phyloP scores from a whole-genome alignment of 1,140 invertebrate genomes.

The Drosophila ohnishii region DNA sequence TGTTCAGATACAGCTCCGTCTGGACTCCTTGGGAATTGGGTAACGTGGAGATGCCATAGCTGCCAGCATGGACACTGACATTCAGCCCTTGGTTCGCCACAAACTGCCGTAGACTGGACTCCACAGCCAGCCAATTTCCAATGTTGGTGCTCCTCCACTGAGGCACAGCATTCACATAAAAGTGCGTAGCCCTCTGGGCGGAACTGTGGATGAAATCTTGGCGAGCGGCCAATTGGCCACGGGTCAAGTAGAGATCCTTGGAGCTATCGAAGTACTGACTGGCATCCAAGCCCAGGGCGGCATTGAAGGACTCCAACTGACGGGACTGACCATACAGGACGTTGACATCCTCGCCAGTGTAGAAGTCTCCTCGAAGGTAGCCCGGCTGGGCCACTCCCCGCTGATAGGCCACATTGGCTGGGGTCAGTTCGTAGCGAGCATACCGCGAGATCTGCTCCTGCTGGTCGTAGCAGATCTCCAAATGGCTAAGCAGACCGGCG shows the following conservation, averaged over 20 bases:
- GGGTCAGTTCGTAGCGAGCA: conserved; percentile 55
- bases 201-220: conserved; percentile 86
- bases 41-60: conserved; percentile 84
- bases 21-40: conserved; percentile 81
- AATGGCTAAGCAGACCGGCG: conserved; percentile 54
- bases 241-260: conserved; percentile 82
- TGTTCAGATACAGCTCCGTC: conserved; percentile 83
- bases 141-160: conserved; percentile 87
- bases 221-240: conserved; percentile 87
- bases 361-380: conserved; percentile 64
- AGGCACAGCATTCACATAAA: conserved; percentile 86
- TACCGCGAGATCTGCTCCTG: conserved; percentile 58
- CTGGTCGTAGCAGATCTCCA: conserved; percentile 67
- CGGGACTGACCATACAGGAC: conserved; percentile 53
- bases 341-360: conserved; percentile 62
- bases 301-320: conserved; percentile 47
- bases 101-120: conserved; percentile 82
- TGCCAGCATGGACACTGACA: conserved; percentile 85
- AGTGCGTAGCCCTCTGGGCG: conserved; percentile 86
- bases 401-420: conserved; percentile 65
- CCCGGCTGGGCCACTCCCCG: conserved; percentile 63
- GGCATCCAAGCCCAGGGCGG: conserved; percentile 48
- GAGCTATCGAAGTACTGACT: conserved; percentile 74
- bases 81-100: conserved; percentile 71
- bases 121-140: conserved; percentile 86